These are phyloP conservation scores for Lagria hirta DNA, from an alignment of 2,888 invertebrate species.

Conservation along the genomic window DNA sequence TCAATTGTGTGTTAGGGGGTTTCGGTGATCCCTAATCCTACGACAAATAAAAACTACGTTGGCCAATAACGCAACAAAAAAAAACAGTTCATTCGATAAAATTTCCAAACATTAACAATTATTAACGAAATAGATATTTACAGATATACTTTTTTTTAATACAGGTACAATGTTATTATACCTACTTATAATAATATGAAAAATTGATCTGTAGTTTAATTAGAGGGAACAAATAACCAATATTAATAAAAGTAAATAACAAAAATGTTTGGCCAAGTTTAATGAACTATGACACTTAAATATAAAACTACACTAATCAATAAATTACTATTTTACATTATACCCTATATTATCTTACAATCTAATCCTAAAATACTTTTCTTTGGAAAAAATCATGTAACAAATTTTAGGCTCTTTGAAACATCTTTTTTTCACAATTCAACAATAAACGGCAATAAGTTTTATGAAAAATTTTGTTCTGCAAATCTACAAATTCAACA, in stretches of 20 bases:
- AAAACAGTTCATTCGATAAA: constrained; percentile 21
- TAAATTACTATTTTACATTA: constrained; percentile 42
- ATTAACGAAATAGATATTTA: constrained; percentile 27
- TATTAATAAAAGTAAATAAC: constrained; percentile 11
- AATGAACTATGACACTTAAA: constrained; percentile 31
- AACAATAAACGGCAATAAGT: no score
- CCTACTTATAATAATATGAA: constrained; percentile 10
- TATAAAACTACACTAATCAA: constrained; percentile 39
- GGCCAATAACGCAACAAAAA: constrained; percentile 25
- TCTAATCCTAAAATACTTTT: constrained; percentile 34
- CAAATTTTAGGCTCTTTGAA: constrained; percentile 29
- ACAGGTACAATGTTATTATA: constrained; percentile 25
- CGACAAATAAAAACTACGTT: constrained; percentile 20
- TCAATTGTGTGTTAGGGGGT: constrained; percentile 16
- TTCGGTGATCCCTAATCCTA: constrained; percentile 15
- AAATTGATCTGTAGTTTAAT: constrained; percentile 3
- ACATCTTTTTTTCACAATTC: constrained; percentile 15
- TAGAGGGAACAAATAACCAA: constrained; percentile 7
- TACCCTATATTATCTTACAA: constrained; percentile 24
- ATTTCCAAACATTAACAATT: constrained; percentile 29
- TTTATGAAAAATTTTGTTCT: constrained; percentile 19
- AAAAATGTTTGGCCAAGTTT: constrained; percentile 30
- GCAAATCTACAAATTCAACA: constrained; percentile 41
- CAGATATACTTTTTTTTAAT: constrained; percentile 14
- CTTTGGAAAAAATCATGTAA: constrained; percentile 33